These are phyloP conservation scores for Montipora efflorescens DNA, from an alignment of 64 coral and sea anemone genomes.

Conservation along the genomic window DNA sequence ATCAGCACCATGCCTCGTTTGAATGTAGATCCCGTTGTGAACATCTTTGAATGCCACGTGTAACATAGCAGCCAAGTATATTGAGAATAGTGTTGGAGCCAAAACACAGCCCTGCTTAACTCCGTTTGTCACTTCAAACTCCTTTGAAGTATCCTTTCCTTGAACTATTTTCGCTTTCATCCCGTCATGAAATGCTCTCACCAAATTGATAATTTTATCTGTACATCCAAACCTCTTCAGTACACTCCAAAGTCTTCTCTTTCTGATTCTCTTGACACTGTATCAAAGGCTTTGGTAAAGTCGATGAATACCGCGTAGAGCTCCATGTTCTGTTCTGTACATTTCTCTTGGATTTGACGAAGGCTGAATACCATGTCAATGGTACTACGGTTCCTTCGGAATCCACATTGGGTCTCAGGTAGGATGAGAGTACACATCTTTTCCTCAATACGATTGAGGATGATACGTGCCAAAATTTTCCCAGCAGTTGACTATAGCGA, in stretches of 20 bases:
- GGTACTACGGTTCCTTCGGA: background rate
- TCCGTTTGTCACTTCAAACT: background rate
- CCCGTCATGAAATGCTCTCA: no score
- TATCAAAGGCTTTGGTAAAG: background rate
- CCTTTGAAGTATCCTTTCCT: background rate
- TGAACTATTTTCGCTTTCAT: background rate
- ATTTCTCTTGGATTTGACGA: background rate
- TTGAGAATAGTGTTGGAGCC: no score
- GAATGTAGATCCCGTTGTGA: background rate
- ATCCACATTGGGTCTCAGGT: conserved; percentile 12
- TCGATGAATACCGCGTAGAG: background rate
- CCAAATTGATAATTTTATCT: no score
- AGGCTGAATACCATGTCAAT: background rate
- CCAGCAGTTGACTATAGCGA: background rate
- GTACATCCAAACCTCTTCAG: background rate
- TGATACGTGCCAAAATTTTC: background rate
- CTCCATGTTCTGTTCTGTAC: background rate
- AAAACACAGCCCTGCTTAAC: no score
- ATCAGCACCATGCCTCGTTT: background rate
- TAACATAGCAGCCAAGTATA: no score
- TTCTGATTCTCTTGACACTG: background rate
- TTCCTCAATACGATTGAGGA: background rate
- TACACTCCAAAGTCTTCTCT: background rate
- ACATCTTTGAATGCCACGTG: no score
- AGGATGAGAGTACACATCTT: background rate